Conservation (phyloP, 2,113 vertebrate genomes). For the Rhombomys opimus region DNA sequence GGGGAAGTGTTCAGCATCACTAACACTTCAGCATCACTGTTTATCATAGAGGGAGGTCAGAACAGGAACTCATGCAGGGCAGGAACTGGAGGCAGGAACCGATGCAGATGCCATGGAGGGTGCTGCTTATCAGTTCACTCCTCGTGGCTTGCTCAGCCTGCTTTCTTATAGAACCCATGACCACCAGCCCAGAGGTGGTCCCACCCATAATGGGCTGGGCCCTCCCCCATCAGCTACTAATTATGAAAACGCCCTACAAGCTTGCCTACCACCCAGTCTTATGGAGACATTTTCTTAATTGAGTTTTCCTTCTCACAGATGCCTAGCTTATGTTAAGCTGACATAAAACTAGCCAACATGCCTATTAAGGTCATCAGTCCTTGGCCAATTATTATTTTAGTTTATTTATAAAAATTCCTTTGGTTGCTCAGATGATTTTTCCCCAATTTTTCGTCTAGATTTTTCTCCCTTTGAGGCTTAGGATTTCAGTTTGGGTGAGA, state of each 20-base stretch:
- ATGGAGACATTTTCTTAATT: background rate
- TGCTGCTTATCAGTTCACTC: background rate
- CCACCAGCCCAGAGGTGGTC: background rate
- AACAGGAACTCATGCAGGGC: background rate
- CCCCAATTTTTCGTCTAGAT: background rate
- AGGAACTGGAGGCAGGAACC: background rate
- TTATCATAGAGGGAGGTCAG: background rate
- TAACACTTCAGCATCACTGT: background rate
- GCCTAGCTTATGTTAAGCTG: background rate
- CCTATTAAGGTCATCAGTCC: background rate
- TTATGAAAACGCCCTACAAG: background rate
- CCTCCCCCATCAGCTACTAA: background rate
- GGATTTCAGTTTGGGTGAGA: conserved; percentile 25
- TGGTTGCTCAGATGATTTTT: background rate
- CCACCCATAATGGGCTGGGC: background rate
- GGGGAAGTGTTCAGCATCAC: background rate
- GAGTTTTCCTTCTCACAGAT: background rate
- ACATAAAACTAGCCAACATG: background rate
- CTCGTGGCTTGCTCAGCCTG: background rate
- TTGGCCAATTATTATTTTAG: conserved; percentile 16
- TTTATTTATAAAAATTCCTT: conserved; percentile 4
- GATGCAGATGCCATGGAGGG: background rate
- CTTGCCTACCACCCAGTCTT: background rate
- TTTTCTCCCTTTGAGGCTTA: background rate
- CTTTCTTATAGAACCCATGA: background rate